A percentile compares a stretch with the other conserved stretches of the same genome.
Conservation (phyloP, 1,140 invertebrate species). For the Chironomus tepperi region DNA sequence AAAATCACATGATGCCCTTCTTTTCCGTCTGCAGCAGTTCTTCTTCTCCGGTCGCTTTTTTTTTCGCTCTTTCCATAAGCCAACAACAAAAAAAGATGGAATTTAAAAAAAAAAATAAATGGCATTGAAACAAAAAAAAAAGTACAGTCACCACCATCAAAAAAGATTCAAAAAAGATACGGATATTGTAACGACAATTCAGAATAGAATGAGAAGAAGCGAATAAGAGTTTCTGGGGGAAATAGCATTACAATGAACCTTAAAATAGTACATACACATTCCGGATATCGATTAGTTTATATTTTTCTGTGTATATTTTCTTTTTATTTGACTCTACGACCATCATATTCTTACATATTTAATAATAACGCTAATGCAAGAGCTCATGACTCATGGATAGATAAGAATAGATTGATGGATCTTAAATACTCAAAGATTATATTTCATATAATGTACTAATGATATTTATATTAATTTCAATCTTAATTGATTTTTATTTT, state of each 20-base stretch:
- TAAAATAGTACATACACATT: neutral
- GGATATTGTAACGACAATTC: neutral
- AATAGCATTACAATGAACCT: neutral
- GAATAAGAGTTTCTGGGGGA: neutral
- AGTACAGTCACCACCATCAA: conserved; percentile 1
- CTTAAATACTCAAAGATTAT: too few species aligned
- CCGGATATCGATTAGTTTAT: neutral
- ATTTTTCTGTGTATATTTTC: too few species aligned
- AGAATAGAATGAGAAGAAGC: neutral
- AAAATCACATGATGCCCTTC: neutral
- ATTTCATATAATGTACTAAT: too few species aligned
- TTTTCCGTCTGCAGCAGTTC: neutral
- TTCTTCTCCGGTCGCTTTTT: neutral
- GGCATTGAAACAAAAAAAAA: neutral
- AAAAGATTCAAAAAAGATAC: neutral
- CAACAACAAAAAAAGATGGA: conserved; percentile 1
- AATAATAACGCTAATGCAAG: too few species aligned
- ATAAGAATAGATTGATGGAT: too few species aligned
- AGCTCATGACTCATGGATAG: too few species aligned
- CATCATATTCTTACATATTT: too few species aligned
- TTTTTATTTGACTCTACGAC: too few species aligned
- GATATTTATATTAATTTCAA: too few species aligned
- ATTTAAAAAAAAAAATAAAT: neutral
- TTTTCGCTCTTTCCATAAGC: neutral
- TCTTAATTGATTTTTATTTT: too few species aligned